These are phyloP conservation scores for Myocastor coypus DNA, from an alignment of 2,113 vertebrate species.

Conservation along the genomic window DNA sequence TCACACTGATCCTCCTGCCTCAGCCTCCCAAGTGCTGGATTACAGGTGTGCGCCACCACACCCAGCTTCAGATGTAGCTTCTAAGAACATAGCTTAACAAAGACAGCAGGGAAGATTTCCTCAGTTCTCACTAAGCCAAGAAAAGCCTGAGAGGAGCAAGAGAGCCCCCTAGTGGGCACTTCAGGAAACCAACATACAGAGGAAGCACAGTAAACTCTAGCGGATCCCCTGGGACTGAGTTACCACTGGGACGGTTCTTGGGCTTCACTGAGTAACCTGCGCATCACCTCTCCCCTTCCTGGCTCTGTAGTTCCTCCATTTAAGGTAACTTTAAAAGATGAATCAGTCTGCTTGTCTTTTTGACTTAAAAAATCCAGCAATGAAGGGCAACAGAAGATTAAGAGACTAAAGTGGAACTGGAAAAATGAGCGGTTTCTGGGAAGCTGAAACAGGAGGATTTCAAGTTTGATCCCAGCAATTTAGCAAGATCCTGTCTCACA, in stretches of 20 bases:
- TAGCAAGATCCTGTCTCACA: not conserved
- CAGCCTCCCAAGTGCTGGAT: too few species aligned
- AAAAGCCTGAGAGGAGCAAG: not conserved
- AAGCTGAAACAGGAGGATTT: not conserved
- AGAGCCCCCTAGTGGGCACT: conserved; percentile 32
- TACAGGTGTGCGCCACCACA: too few species aligned
- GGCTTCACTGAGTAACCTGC: not conserved
- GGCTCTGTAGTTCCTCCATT: not conserved
- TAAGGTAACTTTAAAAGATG: not conserved
- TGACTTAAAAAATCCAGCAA: not conserved
- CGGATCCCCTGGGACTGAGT: accelerated
- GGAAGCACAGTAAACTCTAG: not conserved
- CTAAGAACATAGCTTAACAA: not conserved
- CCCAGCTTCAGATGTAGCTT: not conserved
- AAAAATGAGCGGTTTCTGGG: not conserved
- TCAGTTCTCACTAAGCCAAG: not conserved
- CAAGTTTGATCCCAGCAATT: not conserved
- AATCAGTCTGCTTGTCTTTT: not conserved
- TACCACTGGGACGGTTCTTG: not conserved
- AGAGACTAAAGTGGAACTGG: not conserved
- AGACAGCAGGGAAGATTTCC: not conserved
- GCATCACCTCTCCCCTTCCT: not conserved
- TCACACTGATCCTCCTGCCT: too few species aligned
- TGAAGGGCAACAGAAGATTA: not conserved
- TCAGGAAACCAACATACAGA: not conserved